A percentile compares a stretch with the other conserved stretches of the same genome.
Evolutionary conservation across 1,140 invertebrate genomes (phyloP).

Genomic region (Plectus sambesii): DNA sequence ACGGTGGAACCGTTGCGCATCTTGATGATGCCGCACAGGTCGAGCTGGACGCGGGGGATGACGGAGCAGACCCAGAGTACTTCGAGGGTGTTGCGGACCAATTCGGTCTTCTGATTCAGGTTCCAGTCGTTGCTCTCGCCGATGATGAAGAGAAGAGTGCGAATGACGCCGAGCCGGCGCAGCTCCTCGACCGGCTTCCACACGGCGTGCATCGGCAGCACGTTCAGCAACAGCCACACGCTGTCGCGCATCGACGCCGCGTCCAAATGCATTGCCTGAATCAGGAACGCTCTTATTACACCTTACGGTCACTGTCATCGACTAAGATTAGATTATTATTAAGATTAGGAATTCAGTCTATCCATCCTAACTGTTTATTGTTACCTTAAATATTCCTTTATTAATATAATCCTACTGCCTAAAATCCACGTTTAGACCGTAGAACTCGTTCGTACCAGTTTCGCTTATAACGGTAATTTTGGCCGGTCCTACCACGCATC

Average conservation of each 20-base stretch:
- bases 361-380: too few species aligned
- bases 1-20: not conserved
- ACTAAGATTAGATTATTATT: too few species aligned
- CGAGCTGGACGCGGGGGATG: slow-evolving; percentile 69
- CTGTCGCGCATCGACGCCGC: not conserved
- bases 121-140: slow-evolving; percentile 81
- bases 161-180: slow-evolving; percentile 67
- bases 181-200: slow-evolving; percentile 79
- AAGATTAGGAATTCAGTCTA: too few species aligned
- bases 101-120: slow-evolving; percentile 74
- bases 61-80: slow-evolving; percentile 77
- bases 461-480: too few species aligned
- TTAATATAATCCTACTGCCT: too few species aligned
- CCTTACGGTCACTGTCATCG: too few species aligned
- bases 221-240: slow-evolving; percentile 64
- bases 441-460: too few species aligned
- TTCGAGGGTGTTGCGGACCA: slow-evolving; percentile 74
- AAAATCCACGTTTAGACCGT: too few species aligned
- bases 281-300: slow-evolving; percentile 47
- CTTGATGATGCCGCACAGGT: slow-evolving; percentile 65
- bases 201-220: slow-evolving; percentile 60
- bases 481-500: too few species aligned
- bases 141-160: slow-evolving; percentile 69
- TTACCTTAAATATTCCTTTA: too few species aligned
- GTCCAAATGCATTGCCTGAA: not conserved